Evolutionary conservation across 2,888 invertebrate species (phyloP).

Genomic region (Danaus chrysippus): DNA sequence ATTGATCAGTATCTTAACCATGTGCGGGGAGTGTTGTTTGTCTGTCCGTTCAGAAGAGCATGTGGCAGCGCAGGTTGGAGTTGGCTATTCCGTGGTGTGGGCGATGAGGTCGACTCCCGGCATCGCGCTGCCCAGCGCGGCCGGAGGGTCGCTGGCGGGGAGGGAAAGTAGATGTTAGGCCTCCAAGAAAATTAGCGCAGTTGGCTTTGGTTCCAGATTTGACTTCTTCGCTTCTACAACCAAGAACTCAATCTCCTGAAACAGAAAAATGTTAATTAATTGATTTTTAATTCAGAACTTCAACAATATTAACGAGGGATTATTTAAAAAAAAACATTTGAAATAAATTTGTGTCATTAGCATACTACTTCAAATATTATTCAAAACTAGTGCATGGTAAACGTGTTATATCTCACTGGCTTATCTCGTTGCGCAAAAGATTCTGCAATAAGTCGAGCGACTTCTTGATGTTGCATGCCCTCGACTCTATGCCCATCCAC

Average conservation of each 20-base stretch:
- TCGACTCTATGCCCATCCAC: conserved; percentile 90
- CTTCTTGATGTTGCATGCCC: conserved; percentile 92
- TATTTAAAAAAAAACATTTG: no score
- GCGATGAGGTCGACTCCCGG: conserved; percentile 81
- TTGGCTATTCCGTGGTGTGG: conserved; percentile 79
- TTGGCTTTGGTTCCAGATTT: conserved; percentile 94
- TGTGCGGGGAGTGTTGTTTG: conserved; percentile 21
- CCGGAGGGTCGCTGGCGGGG: conserved; percentile 88
- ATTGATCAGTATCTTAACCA: conserved; percentile 17
- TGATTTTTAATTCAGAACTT: no score
- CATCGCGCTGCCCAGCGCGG: conserved; percentile 82
- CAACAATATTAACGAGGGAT: no score
- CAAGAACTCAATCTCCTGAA: conserved; percentile 94
- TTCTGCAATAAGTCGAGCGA: conserved; percentile 94
- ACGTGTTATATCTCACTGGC: conserved; percentile 53
- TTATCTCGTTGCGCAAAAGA: conserved; percentile 94
- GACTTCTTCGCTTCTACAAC: conserved; percentile 96
- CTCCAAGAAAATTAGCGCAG: conserved; percentile 93
- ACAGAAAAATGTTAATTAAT: conserved; percentile 6
- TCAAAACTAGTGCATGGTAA: not conserved
- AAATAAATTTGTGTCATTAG: not conserved
- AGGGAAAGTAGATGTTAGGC: conserved; percentile 95
- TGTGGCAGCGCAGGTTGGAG: conserved; percentile 79
- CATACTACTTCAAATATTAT: not conserved
- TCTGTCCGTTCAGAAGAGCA: conserved; percentile 68